Evolutionary conservation across 1,140 invertebrate species (phyloP).

Genomic region (Drosophila santomea): DNA sequence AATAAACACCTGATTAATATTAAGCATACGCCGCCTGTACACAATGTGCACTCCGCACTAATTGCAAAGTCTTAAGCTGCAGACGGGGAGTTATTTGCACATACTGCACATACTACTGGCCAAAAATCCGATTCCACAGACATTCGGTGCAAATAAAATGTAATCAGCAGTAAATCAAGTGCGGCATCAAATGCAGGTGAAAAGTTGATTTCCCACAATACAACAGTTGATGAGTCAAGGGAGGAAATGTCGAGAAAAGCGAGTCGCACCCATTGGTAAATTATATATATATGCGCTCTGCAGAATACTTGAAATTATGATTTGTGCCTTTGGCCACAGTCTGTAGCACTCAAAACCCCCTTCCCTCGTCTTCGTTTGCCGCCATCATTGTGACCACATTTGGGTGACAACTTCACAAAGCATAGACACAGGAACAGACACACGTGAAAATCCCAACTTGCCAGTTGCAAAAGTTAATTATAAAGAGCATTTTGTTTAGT

Average conservation of each 20-base stretch:
- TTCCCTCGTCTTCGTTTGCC: neutral
- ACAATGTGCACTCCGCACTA: slow-evolving; percentile 10
- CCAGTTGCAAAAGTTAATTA: slow-evolving; percentile 75
- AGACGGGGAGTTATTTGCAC: slow-evolving; percentile 28
- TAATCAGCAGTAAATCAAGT: slow-evolving; percentile 79
- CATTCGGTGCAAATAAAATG: slow-evolving; percentile 66
- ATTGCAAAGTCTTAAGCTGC: slow-evolving; percentile 33
- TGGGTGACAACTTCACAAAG: slow-evolving; percentile 37
- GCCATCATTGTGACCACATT: neutral
- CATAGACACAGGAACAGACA: slow-evolving; percentile 2
- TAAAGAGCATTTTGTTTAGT: slow-evolving; percentile 54
- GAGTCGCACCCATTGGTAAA: slow-evolving; percentile 13
- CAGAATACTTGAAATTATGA: slow-evolving; percentile 78
- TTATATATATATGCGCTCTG: slow-evolving; percentile 22
- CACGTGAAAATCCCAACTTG: slow-evolving; percentile 49
- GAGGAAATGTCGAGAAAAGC: slow-evolving; percentile 2
- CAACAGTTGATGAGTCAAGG: slow-evolving; percentile 30
- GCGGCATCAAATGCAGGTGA: slow-evolving; percentile 59
- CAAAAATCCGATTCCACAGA: slow-evolving; percentile 37
- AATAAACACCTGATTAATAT: slow-evolving; percentile 66
- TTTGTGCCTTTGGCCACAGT: slow-evolving; percentile 69
- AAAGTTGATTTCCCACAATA: slow-evolving; percentile 46
- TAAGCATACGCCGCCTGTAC: slow-evolving; percentile 23
- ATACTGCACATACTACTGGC: neutral
- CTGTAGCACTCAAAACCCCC: slow-evolving; percentile 33